These are phyloP conservation scores for Arvicola amphibius DNA, from an alignment of 2,797 vertebrate species.

Conservation along the genomic window DNA sequence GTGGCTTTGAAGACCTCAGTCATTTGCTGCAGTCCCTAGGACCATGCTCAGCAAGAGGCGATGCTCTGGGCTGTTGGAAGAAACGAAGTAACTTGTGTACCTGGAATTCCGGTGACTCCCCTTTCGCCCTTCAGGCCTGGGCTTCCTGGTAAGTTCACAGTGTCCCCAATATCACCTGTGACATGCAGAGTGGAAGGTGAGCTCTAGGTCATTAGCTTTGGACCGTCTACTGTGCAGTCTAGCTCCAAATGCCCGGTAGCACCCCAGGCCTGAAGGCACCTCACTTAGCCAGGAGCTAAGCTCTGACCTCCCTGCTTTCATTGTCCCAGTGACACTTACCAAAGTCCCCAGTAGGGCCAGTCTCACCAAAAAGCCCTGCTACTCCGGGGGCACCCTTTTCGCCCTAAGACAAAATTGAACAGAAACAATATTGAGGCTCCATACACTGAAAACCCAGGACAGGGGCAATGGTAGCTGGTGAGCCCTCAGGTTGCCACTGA, in stretches of 20 bases:
- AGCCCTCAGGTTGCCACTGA: fast-evolving
- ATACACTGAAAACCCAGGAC: fast-evolving
- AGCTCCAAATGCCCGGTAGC: neutral
- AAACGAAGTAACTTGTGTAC: constrained; percentile 81
- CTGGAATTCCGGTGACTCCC: constrained; percentile 89
- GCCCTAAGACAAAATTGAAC: constrained; percentile 56
- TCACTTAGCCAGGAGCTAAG: neutral
- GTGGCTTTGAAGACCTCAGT: neutral
- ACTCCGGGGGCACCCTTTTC: constrained; percentile 69
- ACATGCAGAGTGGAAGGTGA: constrained; percentile 30
- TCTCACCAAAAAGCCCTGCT: constrained; percentile 89
- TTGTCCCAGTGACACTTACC: constrained; percentile 82
- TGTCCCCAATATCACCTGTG: constrained; percentile 86
- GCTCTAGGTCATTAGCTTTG: neutral
- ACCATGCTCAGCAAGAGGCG: fast-evolving
- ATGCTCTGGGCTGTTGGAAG: neutral
- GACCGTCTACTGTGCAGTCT: too few relatives aligned
- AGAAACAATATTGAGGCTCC: neutral
- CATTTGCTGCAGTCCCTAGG: neutral
- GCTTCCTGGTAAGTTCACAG: constrained; percentile 90
- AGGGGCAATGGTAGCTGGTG: fast-evolving
- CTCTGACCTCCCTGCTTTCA: neutral
- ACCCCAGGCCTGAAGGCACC: neutral
- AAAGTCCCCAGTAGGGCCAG: constrained; percentile 86
- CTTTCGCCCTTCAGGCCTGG: constrained; percentile 92